Percentiles rank a stretch among this genome's conserved stretches.
Evolutionary conservation across 2,797 vertebrate genomes (phyloP).

Genomic region (Podarcis siculus): DNA sequence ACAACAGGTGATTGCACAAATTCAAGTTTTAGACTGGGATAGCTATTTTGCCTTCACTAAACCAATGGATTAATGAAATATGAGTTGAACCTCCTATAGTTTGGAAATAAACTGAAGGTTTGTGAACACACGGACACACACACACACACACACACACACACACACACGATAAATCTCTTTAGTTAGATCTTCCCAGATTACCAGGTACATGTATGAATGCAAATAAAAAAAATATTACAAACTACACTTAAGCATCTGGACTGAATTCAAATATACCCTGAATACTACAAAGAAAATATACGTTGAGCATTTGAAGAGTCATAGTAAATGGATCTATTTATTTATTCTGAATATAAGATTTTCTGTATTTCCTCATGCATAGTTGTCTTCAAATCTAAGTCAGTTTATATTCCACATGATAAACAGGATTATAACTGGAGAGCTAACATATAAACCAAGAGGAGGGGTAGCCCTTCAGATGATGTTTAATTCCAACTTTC

Average conservation of each 20-base stretch:
- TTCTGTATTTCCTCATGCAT: neutral
- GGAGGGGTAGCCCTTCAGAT: no score
- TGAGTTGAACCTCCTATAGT: neutral
- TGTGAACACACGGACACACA: neutral
- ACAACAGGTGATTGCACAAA: neutral
- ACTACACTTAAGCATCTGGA: neutral
- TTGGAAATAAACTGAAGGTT: neutral
- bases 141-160: neutral
- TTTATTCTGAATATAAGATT: neutral
- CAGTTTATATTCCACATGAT: neutral
- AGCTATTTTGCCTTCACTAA: neutral
- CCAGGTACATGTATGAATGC: neutral
- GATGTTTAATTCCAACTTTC: no score
- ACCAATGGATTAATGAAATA: neutral
- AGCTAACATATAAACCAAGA: neutral
- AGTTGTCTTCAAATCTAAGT: neutral
- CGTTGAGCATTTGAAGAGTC: neutral
- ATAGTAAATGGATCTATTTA: neutral
- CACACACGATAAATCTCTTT: neutral
- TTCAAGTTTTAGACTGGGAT: neutral
- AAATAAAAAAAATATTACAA: neutral
- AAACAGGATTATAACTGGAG: neutral
- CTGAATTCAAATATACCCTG: neutral
- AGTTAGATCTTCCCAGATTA: neutral
- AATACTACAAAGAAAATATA: neutral